Evolutionary conservation across 2,797 vertebrate species (phyloP).

Genomic region (Intellagama lesueurii): DNA sequence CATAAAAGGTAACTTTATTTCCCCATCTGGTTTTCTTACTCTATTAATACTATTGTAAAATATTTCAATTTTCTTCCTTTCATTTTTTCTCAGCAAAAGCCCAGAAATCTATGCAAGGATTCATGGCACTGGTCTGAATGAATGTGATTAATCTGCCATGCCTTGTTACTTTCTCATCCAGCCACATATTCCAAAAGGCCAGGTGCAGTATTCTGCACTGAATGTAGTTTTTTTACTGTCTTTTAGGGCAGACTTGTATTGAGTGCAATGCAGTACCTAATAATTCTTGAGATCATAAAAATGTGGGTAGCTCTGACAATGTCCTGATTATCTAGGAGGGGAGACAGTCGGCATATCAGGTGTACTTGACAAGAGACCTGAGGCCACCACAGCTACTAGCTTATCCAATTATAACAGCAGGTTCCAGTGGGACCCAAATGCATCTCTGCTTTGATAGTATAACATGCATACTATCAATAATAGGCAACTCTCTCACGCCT

Average conservation of each 20-base stretch:
- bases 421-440: not conserved
- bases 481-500: not conserved
- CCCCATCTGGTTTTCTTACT: not conserved
- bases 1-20: not conserved
- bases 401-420: not conserved
- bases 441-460: not conserved
- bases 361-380: not conserved
- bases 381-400: not conserved
- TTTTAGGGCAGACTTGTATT: no score
- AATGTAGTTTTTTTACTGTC: not conserved
- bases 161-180: not conserved
- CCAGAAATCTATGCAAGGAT: not conserved
- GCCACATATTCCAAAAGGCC: not conserved
- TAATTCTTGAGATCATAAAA: not conserved
- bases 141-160: not conserved
- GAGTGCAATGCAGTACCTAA: not conserved
- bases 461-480: not conserved
- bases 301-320: not conserved
- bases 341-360: not conserved
- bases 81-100: not conserved
- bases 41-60: not conserved
- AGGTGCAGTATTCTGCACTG: not conserved
- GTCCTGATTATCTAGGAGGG: not conserved
- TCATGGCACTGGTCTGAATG: not conserved
- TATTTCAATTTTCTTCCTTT: not conserved